Conservation (phyloP, 2,888 invertebrate species). For the Campaea margaritaria region DNA sequence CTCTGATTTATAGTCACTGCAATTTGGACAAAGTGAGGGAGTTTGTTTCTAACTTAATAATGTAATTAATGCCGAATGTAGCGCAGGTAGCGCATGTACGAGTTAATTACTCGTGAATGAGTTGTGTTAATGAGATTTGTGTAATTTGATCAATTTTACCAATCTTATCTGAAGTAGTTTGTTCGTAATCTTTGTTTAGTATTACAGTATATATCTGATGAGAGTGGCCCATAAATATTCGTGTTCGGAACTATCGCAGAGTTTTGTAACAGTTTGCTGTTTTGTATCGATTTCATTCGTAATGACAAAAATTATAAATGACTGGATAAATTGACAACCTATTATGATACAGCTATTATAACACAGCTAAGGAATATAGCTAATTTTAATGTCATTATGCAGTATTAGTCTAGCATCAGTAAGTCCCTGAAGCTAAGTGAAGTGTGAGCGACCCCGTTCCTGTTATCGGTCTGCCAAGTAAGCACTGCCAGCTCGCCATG, state of each 20-base stretch:
- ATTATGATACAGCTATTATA: too few species aligned
- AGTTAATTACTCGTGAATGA: slow-evolving; percentile 14
- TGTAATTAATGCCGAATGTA: slow-evolving; percentile 27
- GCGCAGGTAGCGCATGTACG: slow-evolving; percentile 13
- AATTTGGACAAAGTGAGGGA: slow-evolving; percentile 32
- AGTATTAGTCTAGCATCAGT: slow-evolving; percentile 1
- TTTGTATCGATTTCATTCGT: too few species aligned
- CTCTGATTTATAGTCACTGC: slow-evolving; percentile 40
- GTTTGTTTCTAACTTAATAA: slow-evolving; percentile 35
- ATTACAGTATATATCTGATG: too few species aligned
- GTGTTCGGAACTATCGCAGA: too few species aligned
- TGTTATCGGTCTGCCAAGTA: slow-evolving; percentile 27
- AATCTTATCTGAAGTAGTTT: background rate
- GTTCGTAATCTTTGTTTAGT: background rate
- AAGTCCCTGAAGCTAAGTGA: slow-evolving; percentile 12
- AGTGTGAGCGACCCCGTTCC: slow-evolving; percentile 10
- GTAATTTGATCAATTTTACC: background rate
- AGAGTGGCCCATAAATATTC: too few species aligned
- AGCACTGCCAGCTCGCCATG: slow-evolving; percentile 23
- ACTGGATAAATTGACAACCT: too few species aligned
- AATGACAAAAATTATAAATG: too few species aligned
- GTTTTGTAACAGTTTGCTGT: too few species aligned
- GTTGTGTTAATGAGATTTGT: slow-evolving; percentile 1
- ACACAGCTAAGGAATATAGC: too few species aligned
- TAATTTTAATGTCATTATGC: slow-evolving; percentile 6